Evolutionary conservation across 2,888 invertebrate species (phyloP), one percentile per base, ranked within the genome.

Genomic region (Thereva unica): DNA sequence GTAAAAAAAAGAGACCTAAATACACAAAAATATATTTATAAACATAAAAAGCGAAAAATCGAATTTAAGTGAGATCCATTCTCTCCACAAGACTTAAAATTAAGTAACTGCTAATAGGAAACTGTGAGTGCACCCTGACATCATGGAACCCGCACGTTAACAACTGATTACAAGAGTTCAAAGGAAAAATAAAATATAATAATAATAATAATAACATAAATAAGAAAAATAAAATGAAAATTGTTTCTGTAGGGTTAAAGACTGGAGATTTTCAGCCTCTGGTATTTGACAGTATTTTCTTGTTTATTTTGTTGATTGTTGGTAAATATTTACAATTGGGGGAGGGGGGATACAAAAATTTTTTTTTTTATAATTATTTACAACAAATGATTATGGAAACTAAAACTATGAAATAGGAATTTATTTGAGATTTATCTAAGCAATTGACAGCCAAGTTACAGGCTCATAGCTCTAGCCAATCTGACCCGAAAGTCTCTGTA

Each of bases 401-500:
- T 23, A 23, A 23, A 23, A 23, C 23, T 23, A 23, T 23, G 23
- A 59, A 59, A 47, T 59, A 59, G 59, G 59, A 63, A 63, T 50
- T 63, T 50, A 63, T 63, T 50, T 52, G 41, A 35, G 52, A 50
- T 34, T 63, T 49, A 10, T 23, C 23, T 23, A 23, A 23, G 23
- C 23, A 23, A 23, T 23, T 23, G 23, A 2, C 23, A 23, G 23
- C 23, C 45, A 40, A 44, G 54, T 12, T 83, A 83, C 1, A 85
- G 73, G 8, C 89, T 87, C 79, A 90, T 80, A 1, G 89, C 90
- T 73, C 86, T 84, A 8, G 86, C 85, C n/a, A 91, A 80, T 68
- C 90, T 82, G 74, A 89, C 82, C 76, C 89, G 85, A 75, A 87
- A 87, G 78, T 87, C 91, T 80, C 88, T 87, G 77, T 90, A 87